Evolutionary conservation across 2,888 invertebrate species (phyloP).

Genomic region (Heliconius ethilla): DNA sequence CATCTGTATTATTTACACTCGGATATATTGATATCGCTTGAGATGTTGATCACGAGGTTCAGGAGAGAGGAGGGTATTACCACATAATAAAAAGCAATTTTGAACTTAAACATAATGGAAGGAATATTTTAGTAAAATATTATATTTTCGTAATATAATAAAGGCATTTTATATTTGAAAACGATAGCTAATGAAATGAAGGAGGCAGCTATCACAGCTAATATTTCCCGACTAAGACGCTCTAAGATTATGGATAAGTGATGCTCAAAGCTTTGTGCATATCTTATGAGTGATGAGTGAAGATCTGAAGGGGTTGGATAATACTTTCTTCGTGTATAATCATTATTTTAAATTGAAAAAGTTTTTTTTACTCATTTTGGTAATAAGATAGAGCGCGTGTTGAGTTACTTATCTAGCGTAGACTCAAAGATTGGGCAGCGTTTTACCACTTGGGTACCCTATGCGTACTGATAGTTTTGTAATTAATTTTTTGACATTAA

Average conservation of each 20-base stretch:
- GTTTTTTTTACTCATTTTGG: not conserved
- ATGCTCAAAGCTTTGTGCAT: conserved; percentile 42
- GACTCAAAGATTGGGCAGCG: not conserved
- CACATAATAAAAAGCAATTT: not conserved
- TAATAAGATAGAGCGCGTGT: not conserved
- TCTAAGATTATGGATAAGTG: conserved; percentile 35
- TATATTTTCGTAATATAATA: not conserved
- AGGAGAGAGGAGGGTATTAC: too few species aligned
- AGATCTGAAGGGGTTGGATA: conserved; percentile 16
- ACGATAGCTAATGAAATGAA: conserved; percentile 9
- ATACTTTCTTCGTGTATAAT: not conserved
- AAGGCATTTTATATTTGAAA: not conserved
- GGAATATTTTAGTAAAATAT: not conserved
- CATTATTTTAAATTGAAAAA: not conserved
- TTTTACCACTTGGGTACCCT: not conserved
- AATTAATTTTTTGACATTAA: too few species aligned
- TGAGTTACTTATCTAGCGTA: not conserved
- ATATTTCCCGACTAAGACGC: conserved; percentile 33
- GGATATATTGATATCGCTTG: not conserved
- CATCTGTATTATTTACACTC: not conserved
- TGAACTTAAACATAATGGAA: not conserved
- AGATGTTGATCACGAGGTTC: too few species aligned
- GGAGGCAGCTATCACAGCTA: conserved; percentile 28
- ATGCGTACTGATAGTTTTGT: not conserved
- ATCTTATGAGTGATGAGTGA: conserved; percentile 39